Base-by-base conservation (phyloP, 2,113 vertebrate genomes). In the Hippocampus comes region DNA sequence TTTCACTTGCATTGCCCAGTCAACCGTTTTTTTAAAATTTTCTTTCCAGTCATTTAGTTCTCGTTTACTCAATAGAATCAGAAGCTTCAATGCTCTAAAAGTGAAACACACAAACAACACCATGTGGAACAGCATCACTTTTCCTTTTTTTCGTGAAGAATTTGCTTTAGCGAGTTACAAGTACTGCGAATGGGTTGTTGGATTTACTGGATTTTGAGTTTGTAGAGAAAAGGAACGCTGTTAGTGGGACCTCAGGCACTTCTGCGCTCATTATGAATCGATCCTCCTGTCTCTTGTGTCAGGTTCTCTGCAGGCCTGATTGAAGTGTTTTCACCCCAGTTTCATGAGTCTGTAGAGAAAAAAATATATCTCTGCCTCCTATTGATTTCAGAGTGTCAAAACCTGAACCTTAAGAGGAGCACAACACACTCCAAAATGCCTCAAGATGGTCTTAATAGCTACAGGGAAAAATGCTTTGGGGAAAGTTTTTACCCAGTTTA, bases 331-430 rank as follows among this genome's bases (percentile, higher is more conserved):
- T 90, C 88, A 90, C 79, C 88, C 82, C 74, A 71, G 78, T 79
- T 82, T 82, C 70, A 60, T 72, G 78, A 83, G 86, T 86, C 78
- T 86, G 82, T 72, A 85, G 70, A 71, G 68, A 86, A 83, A 87
- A 84, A 82, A 81, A 76, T 46, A 90, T 71, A 63, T 88, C 89
- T 82, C 89, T 86, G 84, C 87, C 80, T 89, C 48, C 70, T 92
- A 92, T 91, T 91, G 92, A 93, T 93, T 92, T 91, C 73, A 78
- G 83, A 88, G 87, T 88, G 89, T 92, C 90, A 91, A 90, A 92
- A 86, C 87, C 72, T 85, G 77, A 90, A 86, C 86, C 84, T 86
- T 89, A 84, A 89, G 79, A 87, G 78, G 27, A 82, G 82, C 82
- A 80, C 83, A 89, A 87, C 80, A 72, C 85, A 87, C 85, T 89